Conservation (phyloP, 2,113 vertebrate species). For the Brachypodius melanocephalos region DNA sequence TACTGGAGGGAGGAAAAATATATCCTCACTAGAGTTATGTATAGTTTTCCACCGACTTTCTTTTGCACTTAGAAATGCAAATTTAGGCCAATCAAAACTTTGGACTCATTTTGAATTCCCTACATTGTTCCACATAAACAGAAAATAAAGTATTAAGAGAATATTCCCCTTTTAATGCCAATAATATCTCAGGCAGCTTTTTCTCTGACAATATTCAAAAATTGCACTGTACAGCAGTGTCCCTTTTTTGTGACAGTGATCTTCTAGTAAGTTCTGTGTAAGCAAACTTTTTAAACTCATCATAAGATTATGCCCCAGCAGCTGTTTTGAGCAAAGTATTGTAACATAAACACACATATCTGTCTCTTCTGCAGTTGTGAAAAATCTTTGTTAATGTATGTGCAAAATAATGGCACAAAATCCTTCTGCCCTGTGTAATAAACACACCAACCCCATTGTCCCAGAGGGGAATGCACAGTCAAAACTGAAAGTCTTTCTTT, state of each 20-base stretch:
- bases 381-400: fast-evolving
- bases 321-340: neutral
- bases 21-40: neutral
- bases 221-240: too few species aligned
- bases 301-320: neutral
- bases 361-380: neutral
- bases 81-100: neutral
- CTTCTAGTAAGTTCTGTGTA: neutral
- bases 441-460: neutral
- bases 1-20: neutral
- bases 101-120: neutral
- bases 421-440: neutral
- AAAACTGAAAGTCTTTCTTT: neutral
- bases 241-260: neutral
- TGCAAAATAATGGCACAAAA: neutral
- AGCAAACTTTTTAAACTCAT: neutral
- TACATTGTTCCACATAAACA: neutral
- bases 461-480: neutral
- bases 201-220: neutral
- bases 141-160: neutral
- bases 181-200: neutral
- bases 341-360: neutral
- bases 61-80: neutral
- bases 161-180: neutral
- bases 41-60: neutral